Conservation (phyloP, 1,140 invertebrate species). For the Caenorhabditis tropicalis region DNA sequence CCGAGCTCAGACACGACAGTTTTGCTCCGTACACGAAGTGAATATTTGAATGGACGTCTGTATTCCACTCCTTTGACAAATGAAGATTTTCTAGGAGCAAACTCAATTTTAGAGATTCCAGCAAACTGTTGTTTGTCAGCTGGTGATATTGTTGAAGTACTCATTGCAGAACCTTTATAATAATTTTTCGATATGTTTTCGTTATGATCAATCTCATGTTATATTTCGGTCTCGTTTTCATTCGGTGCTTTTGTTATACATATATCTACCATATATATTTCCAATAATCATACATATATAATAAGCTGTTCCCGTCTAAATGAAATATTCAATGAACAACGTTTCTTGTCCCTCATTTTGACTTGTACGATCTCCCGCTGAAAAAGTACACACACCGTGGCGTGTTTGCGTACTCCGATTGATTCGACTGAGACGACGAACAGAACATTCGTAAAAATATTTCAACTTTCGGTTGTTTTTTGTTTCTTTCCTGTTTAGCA, state of each 20-base stretch:
- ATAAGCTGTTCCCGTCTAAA: too few species aligned
- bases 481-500: too few species aligned
- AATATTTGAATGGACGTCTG: background rate
- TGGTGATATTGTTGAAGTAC: background rate
- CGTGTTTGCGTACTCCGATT: constrained; percentile 26
- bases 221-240: background rate
- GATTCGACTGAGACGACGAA: background rate
- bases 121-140: background rate
- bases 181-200: background rate
- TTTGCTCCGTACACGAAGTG: background rate
- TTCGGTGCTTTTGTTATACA: background rate
- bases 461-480: background rate
- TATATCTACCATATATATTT: too few species aligned
- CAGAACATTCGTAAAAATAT: background rate
- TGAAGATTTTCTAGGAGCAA: background rate
- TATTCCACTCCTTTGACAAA: background rate
- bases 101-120: background rate
- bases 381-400: background rate
- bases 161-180: background rate
- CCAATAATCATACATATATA: too few species aligned
- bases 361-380: background rate
- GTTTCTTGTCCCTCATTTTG: too few species aligned
- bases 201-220: background rate
- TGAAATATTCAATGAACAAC: too few species aligned
- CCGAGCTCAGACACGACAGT: background rate